phyloP scores from a whole-genome alignment of 2,797 vertebrate species.

The Peromyscus eremicus region DNA sequence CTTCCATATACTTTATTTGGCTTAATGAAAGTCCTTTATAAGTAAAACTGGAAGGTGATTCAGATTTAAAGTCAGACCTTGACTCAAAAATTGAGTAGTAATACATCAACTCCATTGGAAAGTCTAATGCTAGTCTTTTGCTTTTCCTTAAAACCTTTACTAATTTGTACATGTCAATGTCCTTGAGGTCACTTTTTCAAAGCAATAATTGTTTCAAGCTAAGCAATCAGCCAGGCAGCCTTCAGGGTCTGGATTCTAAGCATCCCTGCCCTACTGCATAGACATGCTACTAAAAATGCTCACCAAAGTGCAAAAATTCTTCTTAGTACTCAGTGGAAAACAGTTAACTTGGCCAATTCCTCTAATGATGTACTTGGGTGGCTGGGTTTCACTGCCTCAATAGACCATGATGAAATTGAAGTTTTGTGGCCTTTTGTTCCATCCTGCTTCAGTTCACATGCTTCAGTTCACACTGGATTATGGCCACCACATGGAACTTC shows the following conservation, averaged over 20 bases:
- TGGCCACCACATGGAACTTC: background rate
- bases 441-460: background rate
- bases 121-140: conserved; percentile 10
- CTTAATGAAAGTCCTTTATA: conserved; percentile 81
- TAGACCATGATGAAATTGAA: conserved; percentile 22
- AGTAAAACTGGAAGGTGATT: conserved; percentile 76
- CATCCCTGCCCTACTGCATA: background rate
- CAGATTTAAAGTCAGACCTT: background rate
- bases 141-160: conserved; percentile 62
- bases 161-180: background rate
- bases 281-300: background rate
- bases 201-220: conserved; percentile 65
- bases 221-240: conserved; percentile 38
- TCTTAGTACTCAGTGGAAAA: conserved; percentile 7
- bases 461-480: background rate
- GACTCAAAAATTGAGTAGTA: conserved; percentile 56
- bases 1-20: conserved; percentile 82
- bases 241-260: conserved; percentile 58
- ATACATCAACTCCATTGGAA: conserved; percentile 25
- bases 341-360: conserved; percentile 31
- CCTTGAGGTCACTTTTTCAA: conserved; percentile 68
- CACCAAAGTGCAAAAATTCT: conserved; percentile 15
- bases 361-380: background rate
- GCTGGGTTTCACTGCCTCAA: conserved; percentile 1
- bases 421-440: background rate